Evolutionary conservation across 1,140 invertebrate species (phyloP), one percentile per base, ranked within the genome.

Genomic region (Tribolium castaneum): DNA sequence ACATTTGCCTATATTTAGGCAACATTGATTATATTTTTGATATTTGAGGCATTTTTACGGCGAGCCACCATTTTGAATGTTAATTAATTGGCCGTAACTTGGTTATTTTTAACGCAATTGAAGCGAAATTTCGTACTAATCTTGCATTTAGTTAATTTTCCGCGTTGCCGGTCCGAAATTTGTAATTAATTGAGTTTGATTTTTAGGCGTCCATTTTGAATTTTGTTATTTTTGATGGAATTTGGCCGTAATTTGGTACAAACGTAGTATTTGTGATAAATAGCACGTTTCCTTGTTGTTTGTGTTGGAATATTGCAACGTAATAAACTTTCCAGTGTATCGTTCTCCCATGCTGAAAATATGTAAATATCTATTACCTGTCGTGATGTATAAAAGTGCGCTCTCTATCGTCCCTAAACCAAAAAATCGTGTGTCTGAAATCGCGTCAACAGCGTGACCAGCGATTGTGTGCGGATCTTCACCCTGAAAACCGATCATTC

Each of bases 351-450:
- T 66, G n/a, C n/a, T 66, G 22, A 66, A 66, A 66, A 66, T 66
- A 66, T 66, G 59, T 16, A 34, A 66, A 66, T 66, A 35, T 25
- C 13, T 66, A 66, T 66, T 66, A 66, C 59, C 59, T 66, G 59
- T 66, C 25, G 9, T 22, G 56, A 12, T 19, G 25, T 66, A 66
- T 66, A 66, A 35, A 66, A 66, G 59, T 13, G n/a, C 34, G 59
- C 34, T 66, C 59, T 25, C 59, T 25, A 39, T 0, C 59, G 25
- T 35, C 34, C 13, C 54, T 16, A 22, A 35, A 66, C 59, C 30
- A 59, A 59, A 59, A 22, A 59, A 19, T 19, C 16, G 16, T 19
- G 2, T 19, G 30, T 30, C 6, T 35, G 6, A 66, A 66, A 12
- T 30, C 59, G 59, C 13, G 59, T 35, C 25, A 62, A 22, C 56